phyloP scores from a whole-genome alignment of 2,888 invertebrate species.

The Exocentrus adspersus region DNA sequence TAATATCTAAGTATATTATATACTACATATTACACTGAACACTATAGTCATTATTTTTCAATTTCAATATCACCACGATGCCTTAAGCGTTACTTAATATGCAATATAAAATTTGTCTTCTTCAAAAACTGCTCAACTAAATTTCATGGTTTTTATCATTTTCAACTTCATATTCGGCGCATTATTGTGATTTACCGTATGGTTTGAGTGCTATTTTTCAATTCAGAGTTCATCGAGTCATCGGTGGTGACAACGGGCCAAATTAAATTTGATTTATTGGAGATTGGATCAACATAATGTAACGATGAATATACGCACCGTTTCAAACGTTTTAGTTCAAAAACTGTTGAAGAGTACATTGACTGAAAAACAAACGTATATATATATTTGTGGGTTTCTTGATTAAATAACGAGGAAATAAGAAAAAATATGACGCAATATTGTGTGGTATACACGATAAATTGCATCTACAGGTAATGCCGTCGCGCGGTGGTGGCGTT shows the following conservation, averaged over 20 bases:
- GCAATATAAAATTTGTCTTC: conserved; percentile 47
- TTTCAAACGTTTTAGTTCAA: too few species aligned
- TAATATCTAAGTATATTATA: too few species aligned
- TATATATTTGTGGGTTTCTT: too few species aligned
- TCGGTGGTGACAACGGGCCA: not conserved
- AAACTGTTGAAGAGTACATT: too few species aligned
- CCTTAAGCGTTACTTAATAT: too few species aligned
- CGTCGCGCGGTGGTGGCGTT: conserved; percentile 48
- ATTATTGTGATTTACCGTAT: conserved; percentile 13
- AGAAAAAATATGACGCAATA: conserved; percentile 22
- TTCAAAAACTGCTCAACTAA: conserved; percentile 45
- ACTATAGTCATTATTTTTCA: too few species aligned
- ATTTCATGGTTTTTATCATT: conserved; percentile 37
- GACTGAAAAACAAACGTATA: too few species aligned
- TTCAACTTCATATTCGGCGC: conserved; percentile 35
- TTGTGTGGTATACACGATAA: conserved; percentile 19
- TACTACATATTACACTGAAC: too few species aligned
- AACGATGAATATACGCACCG: too few species aligned
- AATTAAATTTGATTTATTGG: not conserved
- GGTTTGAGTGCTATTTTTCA: conserved; percentile 6
- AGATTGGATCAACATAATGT: too few species aligned
- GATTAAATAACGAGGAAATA: conserved; percentile 10
- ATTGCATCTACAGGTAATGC: conserved; percentile 51
- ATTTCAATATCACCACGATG: too few species aligned
- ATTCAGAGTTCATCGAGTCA: conserved; percentile 4